A percentile compares a stretch with the other conserved stretches of the same genome.
These are phyloP conservation scores for Exephanes ischioxanthus DNA, from an alignment of 2,888 invertebrate species.

Conservation along the genomic window DNA sequence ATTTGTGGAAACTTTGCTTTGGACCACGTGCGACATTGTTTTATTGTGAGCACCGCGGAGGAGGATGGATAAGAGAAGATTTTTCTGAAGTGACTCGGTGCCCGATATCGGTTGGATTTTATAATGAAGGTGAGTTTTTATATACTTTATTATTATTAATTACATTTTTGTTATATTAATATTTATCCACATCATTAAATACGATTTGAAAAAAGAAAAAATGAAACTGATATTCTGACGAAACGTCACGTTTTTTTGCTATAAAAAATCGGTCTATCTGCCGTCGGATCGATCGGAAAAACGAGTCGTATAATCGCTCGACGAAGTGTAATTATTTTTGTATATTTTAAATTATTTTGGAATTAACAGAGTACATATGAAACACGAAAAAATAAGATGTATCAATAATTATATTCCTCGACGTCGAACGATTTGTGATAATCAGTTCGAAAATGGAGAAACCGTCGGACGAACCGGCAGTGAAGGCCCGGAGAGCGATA, in stretches of 20 bases:
- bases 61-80: conserved; percentile 45
- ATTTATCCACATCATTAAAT: background rate
- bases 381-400: conserved; percentile 11
- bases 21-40: conserved; percentile 20
- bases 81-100: conserved; percentile 27
- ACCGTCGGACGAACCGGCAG: background rate
- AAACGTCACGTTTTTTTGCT: background rate
- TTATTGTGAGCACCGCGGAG: background rate
- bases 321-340: background rate
- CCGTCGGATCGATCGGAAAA: conserved; percentile 33
- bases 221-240: background rate
- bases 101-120: conserved; percentile 51
- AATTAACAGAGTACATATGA: background rate
- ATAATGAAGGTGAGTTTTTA: conserved; percentile 60
- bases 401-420: conserved; percentile 2
- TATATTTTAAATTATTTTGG: conserved; percentile 4
- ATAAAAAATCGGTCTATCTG: background rate
- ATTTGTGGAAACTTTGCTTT: background rate
- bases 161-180: background rate
- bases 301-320: background rate
- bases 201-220: background rate
- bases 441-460: conserved; percentile 29
- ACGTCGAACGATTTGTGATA: background rate
- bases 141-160: background rate
- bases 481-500: background rate